A percentile compares a stretch with the other conserved stretches of the same genome.
Conservation (phyloP, 1,140 invertebrate genomes). For the Teleogryllus occipitalis region DNA sequence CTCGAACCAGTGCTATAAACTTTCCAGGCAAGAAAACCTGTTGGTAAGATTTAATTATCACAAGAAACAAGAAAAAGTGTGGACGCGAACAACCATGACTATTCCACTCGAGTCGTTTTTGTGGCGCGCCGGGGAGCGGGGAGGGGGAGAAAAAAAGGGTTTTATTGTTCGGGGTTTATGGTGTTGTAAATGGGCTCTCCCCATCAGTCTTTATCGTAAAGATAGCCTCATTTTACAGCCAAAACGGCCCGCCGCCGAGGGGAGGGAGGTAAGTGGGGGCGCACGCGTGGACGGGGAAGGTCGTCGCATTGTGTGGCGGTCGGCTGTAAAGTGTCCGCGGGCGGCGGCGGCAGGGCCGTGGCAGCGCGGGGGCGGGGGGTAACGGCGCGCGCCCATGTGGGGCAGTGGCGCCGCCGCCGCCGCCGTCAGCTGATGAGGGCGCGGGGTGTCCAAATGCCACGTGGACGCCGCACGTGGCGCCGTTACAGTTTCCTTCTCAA, state of each 20-base stretch:
- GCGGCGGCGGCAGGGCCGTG: too few relatives aligned
- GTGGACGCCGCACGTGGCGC: too few relatives aligned
- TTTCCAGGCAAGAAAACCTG: neutral
- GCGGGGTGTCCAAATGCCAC: neutral
- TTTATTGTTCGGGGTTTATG: neutral
- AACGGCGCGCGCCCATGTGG: neutral
- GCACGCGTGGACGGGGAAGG: neutral
- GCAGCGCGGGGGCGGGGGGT: too few relatives aligned
- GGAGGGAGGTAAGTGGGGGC: neutral
- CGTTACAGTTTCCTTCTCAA: too few relatives aligned
- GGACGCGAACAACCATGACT: neutral
- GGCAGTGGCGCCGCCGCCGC: neutral
- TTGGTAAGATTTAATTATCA: constrained; percentile 2
- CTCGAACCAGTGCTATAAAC: constrained; percentile 3
- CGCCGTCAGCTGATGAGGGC: neutral
- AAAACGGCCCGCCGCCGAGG: neutral
- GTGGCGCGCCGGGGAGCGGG: neutral
- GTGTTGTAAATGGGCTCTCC: neutral
- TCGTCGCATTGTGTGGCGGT: neutral
- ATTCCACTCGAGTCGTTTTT: neutral
- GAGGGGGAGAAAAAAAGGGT: neutral
- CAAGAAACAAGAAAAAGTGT: neutral
- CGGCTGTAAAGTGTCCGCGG: neutral
- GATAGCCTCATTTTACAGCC: neutral
- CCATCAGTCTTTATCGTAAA: neutral